phyloP scores from a whole-genome alignment of 2,888 invertebrate species.

The Chironomus riparius region DNA sequence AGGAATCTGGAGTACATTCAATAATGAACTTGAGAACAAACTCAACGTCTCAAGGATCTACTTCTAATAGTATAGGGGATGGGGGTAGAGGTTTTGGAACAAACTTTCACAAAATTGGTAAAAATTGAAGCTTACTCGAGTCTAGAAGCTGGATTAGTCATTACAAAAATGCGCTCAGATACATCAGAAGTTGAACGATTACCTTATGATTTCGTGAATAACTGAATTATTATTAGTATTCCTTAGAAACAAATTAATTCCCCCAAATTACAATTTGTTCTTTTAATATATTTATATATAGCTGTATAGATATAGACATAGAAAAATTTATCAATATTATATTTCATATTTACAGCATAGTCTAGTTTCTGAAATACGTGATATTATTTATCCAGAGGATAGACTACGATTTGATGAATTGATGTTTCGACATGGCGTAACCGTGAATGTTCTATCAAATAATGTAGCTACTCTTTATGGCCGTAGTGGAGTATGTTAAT shows the following conservation, averaged over 20 bases:
- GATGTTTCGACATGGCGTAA: constrained; percentile 41
- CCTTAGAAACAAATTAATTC: not conserved
- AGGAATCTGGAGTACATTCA: too few relatives aligned
- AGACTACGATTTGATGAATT: constrained; percentile 50
- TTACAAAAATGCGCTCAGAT: too few relatives aligned
- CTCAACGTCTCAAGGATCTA: too few relatives aligned
- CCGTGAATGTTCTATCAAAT: constrained; percentile 22
- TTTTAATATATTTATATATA: not conserved
- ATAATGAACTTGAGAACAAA: too few relatives aligned
- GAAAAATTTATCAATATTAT: not conserved
- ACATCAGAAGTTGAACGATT: too few relatives aligned
- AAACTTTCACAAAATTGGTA: too few relatives aligned
- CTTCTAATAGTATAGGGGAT: too few relatives aligned
- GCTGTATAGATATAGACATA: not conserved
- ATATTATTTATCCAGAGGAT: constrained; percentile 49
- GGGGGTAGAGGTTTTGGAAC: too few relatives aligned
- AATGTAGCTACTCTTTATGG: constrained; percentile 27
- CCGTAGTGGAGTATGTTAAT: constrained; percentile 26
- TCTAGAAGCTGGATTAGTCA: too few relatives aligned
- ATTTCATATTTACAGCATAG: constrained; percentile 42
- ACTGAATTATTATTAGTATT: not conserved
- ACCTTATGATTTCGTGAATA: too few relatives aligned
- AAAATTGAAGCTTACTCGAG: too few relatives aligned
- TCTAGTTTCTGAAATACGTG: constrained; percentile 50
- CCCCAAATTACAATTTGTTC: not conserved